These are phyloP conservation scores for Bathynomus jamesi DNA, from an alignment of 1,140 invertebrate species.

Conservation along the genomic window DNA sequence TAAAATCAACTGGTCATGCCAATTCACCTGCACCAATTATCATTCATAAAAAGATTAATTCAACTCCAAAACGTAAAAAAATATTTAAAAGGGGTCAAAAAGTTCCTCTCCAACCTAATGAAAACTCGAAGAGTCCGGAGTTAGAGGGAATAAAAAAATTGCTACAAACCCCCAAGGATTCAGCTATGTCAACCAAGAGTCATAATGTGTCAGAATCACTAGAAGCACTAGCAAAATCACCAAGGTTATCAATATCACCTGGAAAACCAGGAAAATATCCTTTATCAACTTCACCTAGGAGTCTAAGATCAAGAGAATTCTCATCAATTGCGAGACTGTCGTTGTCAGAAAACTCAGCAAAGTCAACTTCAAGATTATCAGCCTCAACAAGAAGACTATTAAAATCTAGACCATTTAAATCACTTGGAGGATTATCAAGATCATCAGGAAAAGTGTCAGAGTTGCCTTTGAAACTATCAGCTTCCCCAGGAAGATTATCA, in stretches of 20 bases:
- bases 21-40: constrained; percentile 43
- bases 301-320: too few species aligned
- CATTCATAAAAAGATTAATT: constrained; percentile 40
- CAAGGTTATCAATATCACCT: neutral
- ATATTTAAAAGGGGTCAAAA: constrained; percentile 41
- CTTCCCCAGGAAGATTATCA: neutral
- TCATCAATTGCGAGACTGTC: too few species aligned
- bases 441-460: too few species aligned
- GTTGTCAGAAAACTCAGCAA: too few species aligned
- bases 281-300: too few species aligned
- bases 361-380: too few species aligned
- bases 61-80: constrained; percentile 40
- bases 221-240: neutral
- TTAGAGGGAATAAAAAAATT: neutral
- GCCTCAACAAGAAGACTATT: too few species aligned
- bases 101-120: constrained; percentile 1
- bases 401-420: too few species aligned
- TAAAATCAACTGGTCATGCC: constrained; percentile 42
- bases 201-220: neutral
- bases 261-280: neutral
- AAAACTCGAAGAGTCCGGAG: neutral
- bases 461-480: too few species aligned
- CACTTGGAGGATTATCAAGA: too few species aligned
- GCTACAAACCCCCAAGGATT: neutral
- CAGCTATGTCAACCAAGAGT: neutral